Evolutionary conservation across 1,140 invertebrate species (phyloP), one percentile per base, ranked within the genome.

Genomic region (Palaemon carinicauda): DNA sequence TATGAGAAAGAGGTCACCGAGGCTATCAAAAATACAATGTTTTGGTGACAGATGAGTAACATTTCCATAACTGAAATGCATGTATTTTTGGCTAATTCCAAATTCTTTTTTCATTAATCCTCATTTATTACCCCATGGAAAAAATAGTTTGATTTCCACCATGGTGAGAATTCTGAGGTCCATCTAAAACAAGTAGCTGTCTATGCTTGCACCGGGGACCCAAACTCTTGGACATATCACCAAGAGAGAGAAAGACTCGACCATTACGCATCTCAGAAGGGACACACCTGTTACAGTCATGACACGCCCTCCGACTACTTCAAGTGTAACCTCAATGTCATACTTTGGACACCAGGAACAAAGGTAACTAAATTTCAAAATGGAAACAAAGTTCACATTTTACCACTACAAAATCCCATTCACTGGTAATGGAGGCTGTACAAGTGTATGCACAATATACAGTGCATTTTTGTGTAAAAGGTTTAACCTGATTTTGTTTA

Each of bases 341-440:
- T 96, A 1, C 95, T 95, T 56, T 97, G 96, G 96, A 95, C 95
- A 12, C 93, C 95, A 80, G 96, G 96, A 24, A 94, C 29, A 29
- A 31, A 69, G 65, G 65, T 69, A 69, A 27, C 24, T 69, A 69
- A 0, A n/a, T 4, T 69, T 21, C n/a, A 19, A 21, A 65, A 0
- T 19, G 0, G 15, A n/a, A 24, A 24, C 54, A 24, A 60, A 7
- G 2, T 19, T 24, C 21, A 3, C 17, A 56, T 12, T 14, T 56
- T 14, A n/a, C 54, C 15, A 0, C 15, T n/a, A 10, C 1, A 19
- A 14, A 1, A 19, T 14, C 56, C 7, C n/a, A 60, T 17, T 60
- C 33, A 41, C 33, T 41, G 9, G 3, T 41, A n/a, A 41, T 9
- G 33, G 3, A 41, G 9, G 9, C 33, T 41, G 33, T 9, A 41